A percentile compares a stretch with the other conserved stretches of the same genome.
These are phyloP conservation scores for Tethea ocularis DNA, from an alignment of 2,888 invertebrate genomes.

Conservation along the genomic window DNA sequence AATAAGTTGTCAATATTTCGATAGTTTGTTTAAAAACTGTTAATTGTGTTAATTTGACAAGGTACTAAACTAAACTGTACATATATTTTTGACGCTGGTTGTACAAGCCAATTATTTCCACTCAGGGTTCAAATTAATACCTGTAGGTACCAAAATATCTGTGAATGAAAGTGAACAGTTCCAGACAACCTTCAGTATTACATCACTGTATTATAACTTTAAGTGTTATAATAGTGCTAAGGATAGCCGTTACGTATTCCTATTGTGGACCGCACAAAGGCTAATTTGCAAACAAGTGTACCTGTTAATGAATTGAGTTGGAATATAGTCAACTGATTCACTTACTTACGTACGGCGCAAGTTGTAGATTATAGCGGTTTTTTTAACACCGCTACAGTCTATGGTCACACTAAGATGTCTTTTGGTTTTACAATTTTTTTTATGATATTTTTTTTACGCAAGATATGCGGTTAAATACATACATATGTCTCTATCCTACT, in stretches of 20 bases:
- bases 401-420: not conserved
- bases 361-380: slow-evolving; percentile 17
- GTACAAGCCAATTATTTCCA: too few species aligned
- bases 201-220: not conserved
- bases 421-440: not conserved
- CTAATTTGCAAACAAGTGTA: slow-evolving; percentile 57
- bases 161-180: slow-evolving; percentile 19
- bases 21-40: too few species aligned
- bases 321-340: slow-evolving; percentile 39
- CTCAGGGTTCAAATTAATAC: too few species aligned
- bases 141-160: not conserved
- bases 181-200: not conserved
- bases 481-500: too few species aligned
- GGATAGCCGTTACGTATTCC: slow-evolving; percentile 21
- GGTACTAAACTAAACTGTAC: too few species aligned
- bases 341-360: slow-evolving; percentile 22
- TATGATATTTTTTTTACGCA: too few species aligned
- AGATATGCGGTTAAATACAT: too few species aligned
- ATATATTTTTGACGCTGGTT: too few species aligned
- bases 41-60: too few species aligned
- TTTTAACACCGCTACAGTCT: slow-evolving; percentile 20
- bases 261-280: slow-evolving; percentile 45
- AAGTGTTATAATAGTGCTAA: not conserved
- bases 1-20: too few species aligned
- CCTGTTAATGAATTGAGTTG: slow-evolving; percentile 40